Evolutionary conservation across 64 coral and sea anemone species (phyloP).

Genomic region (Acropora tenuis): DNA sequence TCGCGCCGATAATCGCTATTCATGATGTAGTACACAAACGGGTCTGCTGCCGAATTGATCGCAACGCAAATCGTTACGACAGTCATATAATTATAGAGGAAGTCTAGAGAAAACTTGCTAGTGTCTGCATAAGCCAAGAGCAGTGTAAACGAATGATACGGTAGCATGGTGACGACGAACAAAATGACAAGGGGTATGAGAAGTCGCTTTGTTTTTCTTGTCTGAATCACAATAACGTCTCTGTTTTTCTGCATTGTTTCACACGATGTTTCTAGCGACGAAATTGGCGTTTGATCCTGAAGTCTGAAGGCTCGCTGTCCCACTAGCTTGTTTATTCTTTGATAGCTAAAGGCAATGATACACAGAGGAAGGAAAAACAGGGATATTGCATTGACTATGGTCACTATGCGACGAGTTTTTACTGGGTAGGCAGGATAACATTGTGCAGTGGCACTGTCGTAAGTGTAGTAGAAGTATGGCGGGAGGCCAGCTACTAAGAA

Average conservation of each 20-base stretch:
- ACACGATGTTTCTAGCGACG: background rate
- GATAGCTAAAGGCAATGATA: constrained; percentile 52
- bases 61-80: background rate
- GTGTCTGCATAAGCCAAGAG: background rate
- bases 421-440: no score
- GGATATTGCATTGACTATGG: background rate
- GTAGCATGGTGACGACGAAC: constrained; percentile 59
- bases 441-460: fast-evolving
- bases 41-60: constrained; percentile 45
- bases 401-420: background rate
- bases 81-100: background rate
- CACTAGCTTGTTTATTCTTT: constrained; percentile 10
- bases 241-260: background rate
- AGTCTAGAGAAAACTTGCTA: background rate
- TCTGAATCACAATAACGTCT: constrained; percentile 45
- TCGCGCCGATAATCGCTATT: constrained; percentile 53
- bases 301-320: background rate
- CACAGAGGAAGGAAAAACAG: constrained; percentile 46
- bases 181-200: constrained; percentile 48
- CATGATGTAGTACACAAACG: constrained; percentile 50
- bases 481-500: constrained; percentile 7
- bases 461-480: background rate
- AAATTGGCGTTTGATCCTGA: constrained; percentile 5
- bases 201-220: constrained; percentile 51
- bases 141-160: constrained; percentile 10